A percentile compares a stretch with the other conserved stretches of the same genome.
phyloP scores from a whole-genome alignment of 2,113 vertebrate genomes.

The Bubo scandiacus region DNA sequence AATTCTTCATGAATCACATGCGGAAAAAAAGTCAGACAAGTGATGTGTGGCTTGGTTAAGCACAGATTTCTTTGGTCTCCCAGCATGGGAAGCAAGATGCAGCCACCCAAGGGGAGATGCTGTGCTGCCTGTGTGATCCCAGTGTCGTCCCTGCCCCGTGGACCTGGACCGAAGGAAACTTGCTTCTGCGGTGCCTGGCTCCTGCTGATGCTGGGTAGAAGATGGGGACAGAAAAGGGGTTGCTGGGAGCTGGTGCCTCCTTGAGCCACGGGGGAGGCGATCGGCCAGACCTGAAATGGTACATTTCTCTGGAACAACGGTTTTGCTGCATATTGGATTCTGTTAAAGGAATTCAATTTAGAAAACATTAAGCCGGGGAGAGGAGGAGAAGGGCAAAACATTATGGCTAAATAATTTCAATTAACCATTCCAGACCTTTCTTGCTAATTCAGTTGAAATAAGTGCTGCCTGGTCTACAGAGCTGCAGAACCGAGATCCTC shows the following conservation, averaged over 20 bases:
- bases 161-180: background rate
- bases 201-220: background rate
- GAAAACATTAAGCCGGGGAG: background rate
- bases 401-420: conserved; percentile 43
- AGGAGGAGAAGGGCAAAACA: conserved; percentile 21
- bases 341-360: conserved; percentile 51
- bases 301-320: background rate
- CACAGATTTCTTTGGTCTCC: background rate
- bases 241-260: background rate
- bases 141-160: rapidly evolving
- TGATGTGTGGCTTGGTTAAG: background rate
- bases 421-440: conserved; percentile 57
- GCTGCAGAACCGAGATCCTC: background rate
- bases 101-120: background rate
- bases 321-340: conserved; percentile 15
- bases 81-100: background rate
- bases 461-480: conserved; percentile 29
- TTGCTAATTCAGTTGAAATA: conserved; percentile 46
- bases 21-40: background rate
- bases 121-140: background rate
- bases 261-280: rapidly evolving
- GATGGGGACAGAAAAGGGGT: background rate
- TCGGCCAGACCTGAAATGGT: background rate
- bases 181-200: rapidly evolving
- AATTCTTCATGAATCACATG: background rate